Conservation (phyloP, 1,140 invertebrate species). For the Panulirus ornatus region DNA sequence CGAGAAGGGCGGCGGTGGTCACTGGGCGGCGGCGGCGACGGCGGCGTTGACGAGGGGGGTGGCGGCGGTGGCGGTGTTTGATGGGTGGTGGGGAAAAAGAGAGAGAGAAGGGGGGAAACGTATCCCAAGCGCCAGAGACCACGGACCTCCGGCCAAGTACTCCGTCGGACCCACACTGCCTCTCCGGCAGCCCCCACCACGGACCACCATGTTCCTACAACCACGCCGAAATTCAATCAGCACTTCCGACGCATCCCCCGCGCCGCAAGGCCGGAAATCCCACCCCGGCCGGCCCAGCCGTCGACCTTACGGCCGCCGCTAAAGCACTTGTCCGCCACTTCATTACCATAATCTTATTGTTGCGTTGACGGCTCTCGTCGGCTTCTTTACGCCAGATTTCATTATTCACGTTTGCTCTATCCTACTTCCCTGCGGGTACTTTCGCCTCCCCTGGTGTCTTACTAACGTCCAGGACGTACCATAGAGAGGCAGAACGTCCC, state of each 20-base stretch:
- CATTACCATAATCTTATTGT: slow-evolving; percentile 75
- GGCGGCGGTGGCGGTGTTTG: background rate
- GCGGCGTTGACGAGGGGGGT: background rate
- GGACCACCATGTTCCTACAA: slow-evolving; percentile 77
- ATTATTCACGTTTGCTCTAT: slow-evolving; percentile 59
- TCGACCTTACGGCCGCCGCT: slow-evolving; percentile 68
- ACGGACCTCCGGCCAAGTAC: slow-evolving; percentile 77
- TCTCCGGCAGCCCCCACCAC: slow-evolving; percentile 77
- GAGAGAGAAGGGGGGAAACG: slow-evolving; percentile 15
- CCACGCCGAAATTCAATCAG: slow-evolving; percentile 74
- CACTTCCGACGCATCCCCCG: slow-evolving; percentile 70
- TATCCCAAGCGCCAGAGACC: slow-evolving; percentile 76
- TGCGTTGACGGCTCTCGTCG: slow-evolving; percentile 73
- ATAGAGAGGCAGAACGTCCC: background rate
- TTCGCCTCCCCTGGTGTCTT: background rate
- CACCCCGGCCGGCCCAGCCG: background rate
- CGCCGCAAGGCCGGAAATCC: slow-evolving; percentile 52
- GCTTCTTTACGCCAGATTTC: slow-evolving; percentile 71
- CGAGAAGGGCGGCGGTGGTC: too few species aligned
- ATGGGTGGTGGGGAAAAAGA: slow-evolving; percentile 16
- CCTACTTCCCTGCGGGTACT: background rate
- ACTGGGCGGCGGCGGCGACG: too few species aligned
- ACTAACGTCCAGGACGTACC: background rate
- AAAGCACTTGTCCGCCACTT: slow-evolving; percentile 75
- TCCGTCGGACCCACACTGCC: slow-evolving; percentile 79